Conservation (phyloP, 2,113 vertebrate genomes). For the Microcebus griseorufus region DNA sequence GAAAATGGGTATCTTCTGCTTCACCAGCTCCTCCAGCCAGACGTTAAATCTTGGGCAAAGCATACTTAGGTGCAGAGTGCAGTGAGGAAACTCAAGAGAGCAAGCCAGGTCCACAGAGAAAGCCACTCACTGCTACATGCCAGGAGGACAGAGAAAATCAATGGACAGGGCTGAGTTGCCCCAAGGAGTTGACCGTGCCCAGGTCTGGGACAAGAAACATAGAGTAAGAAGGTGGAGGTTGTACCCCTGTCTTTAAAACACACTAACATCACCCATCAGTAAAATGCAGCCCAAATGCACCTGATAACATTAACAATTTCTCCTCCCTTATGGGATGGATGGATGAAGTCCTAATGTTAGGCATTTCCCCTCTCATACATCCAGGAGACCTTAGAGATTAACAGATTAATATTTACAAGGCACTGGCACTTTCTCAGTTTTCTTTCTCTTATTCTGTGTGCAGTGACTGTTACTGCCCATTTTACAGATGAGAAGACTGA, state of each 20-base stretch:
- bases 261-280: not conserved
- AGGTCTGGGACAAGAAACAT: not conserved
- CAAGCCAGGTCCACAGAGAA: not conserved
- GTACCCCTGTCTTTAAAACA: not conserved
- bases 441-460: not conserved
- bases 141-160: not conserved
- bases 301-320: not conserved
- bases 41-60: not conserved
- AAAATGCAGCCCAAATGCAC: not conserved
- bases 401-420: not conserved
- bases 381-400: not conserved
- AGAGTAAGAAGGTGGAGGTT: not conserved
- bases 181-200: no score
- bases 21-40: not conserved
- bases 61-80: not conserved
- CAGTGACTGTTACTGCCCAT: not conserved
- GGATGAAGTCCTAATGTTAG: not conserved
- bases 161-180: not conserved
- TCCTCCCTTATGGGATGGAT: not conserved
- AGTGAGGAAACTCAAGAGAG: not conserved
- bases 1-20: not conserved
- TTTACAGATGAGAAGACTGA: not conserved
- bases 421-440: not conserved
- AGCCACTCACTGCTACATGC: not conserved
- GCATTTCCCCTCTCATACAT: not conserved